Evolutionary conservation across 2,888 invertebrate species (phyloP).

Genomic region (Folsomia candida): DNA sequence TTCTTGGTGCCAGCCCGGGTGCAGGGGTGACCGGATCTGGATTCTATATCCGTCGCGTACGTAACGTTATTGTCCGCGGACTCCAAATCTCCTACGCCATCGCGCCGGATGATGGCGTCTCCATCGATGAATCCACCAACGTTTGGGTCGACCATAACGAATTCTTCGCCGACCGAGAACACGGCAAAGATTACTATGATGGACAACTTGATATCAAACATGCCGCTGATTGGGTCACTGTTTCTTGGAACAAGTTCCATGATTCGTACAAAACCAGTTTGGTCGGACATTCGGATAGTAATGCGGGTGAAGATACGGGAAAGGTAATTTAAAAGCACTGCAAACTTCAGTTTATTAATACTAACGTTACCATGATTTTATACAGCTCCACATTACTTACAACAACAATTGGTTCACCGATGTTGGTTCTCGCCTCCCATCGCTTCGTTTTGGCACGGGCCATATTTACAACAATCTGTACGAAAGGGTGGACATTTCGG

Average conservation of each 20-base stretch:
- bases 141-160: slow-evolving; percentile 27
- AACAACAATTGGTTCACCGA: no score
- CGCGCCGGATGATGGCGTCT: slow-evolving; percentile 24
- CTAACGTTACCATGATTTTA: slow-evolving; percentile 25
- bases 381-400: neutral
- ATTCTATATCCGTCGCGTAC: slow-evolving; percentile 21
- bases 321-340: no score
- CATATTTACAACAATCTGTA: no score
- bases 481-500: no score
- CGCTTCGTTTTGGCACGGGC: slow-evolving; percentile 23
- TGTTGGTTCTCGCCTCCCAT: slow-evolving; percentile 28
- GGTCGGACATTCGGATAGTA: slow-evolving; percentile 24
- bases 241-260: slow-evolving; percentile 31
- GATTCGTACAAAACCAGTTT: slow-evolving; percentile 21
- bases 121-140: slow-evolving; percentile 25
- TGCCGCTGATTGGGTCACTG: slow-evolving; percentile 23
- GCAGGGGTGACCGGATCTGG: slow-evolving; percentile 15
- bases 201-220: slow-evolving; percentile 22
- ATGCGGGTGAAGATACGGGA: slow-evolving; percentile 19
- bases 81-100: slow-evolving; percentile 13
- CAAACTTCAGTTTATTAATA: slow-evolving; percentile 19
- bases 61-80: slow-evolving; percentile 25
- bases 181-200: slow-evolving; percentile 28
- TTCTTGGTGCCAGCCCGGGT: slow-evolving; percentile 1
- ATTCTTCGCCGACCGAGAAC: slow-evolving; percentile 20